Conservation (phyloP, 2,888 invertebrate genomes). For the Junonia oenone region DNA sequence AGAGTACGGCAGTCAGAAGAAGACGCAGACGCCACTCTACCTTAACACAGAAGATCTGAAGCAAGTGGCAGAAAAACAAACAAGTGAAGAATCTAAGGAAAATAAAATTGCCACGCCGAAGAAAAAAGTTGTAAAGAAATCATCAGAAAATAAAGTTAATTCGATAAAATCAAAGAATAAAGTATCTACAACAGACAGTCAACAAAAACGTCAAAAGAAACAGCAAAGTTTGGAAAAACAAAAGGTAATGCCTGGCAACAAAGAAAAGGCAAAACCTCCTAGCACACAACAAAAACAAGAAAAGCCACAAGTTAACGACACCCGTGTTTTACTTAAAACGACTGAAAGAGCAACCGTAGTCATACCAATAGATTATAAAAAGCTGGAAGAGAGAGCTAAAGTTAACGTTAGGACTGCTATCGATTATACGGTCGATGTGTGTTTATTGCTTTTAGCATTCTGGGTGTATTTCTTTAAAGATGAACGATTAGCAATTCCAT, state of each 20-base stretch:
- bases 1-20: conserved; percentile 81
- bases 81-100: conserved; percentile 45
- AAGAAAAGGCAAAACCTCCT: conserved; percentile 27
- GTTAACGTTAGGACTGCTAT: conserved; percentile 84
- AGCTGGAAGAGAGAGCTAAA: conserved; percentile 81
- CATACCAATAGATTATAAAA: conserved; percentile 74
- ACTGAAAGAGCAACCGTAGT: conserved; percentile 68
- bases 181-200: conserved; percentile 31
- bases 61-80: conserved; percentile 76
- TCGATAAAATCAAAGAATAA: conserved; percentile 35
- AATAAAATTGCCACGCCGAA: conserved; percentile 29
- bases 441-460: conserved; percentile 86
- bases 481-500: conserved; percentile 88
- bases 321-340: conserved; percentile 58
- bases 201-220: conserved; percentile 24
- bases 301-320: conserved; percentile 37
- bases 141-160: conserved; percentile 33
- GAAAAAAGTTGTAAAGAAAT: conserved; percentile 40
- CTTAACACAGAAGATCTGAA: conserved; percentile 82
- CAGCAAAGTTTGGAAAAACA: not conserved
- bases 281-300: conserved; percentile 28
- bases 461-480: conserved; percentile 91
- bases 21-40: conserved; percentile 73
- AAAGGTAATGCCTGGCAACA: conserved; percentile 24
- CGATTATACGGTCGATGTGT: conserved; percentile 86